Conservation (phyloP, 1,140 invertebrate genomes). For the Drosophila gunungcola region DNA sequence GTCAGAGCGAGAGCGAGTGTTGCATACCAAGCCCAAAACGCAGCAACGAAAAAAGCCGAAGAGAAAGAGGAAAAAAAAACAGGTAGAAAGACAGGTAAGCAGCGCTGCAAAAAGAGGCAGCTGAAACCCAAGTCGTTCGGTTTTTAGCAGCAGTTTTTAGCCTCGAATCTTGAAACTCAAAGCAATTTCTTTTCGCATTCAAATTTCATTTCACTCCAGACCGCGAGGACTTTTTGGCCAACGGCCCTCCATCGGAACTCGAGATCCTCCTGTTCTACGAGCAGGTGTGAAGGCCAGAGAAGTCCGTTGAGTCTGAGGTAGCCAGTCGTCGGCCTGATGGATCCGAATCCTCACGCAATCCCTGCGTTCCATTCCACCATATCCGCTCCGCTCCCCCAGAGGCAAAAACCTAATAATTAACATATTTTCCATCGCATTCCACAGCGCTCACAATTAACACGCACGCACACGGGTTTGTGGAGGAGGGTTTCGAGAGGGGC, state of each 20-base stretch:
- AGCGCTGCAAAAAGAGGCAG: constrained; percentile 50
- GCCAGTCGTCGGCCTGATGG: constrained; percentile 31
- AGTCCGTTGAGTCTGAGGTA: constrained; percentile 13
- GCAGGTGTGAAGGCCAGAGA: constrained; percentile 65
- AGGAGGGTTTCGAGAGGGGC: constrained; percentile 11
- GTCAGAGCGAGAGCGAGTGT: constrained; percentile 29
- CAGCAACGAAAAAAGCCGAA: constrained; percentile 39
- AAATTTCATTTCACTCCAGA: constrained; percentile 59
- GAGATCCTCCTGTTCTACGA: constrained; percentile 8
- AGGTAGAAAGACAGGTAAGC: constrained; percentile 69
- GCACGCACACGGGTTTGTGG: constrained; percentile 56
- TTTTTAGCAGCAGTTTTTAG: constrained; percentile 28
- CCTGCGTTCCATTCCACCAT: constrained; percentile 13
- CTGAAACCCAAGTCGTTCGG: constrained; percentile 57
- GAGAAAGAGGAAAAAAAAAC: constrained; percentile 39
- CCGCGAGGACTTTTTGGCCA: constrained; percentile 7
- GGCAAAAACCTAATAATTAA: constrained; percentile 80
- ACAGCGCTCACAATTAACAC: constrained; percentile 82
- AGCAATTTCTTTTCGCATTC: constrained; percentile 72
- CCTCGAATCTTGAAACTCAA: constrained; percentile 37
- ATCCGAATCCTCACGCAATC: constrained; percentile 57
- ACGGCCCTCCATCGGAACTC: constrained; percentile 20
- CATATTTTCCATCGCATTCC: constrained; percentile 83
- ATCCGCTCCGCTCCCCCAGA: constrained; percentile 38
- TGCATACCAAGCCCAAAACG: constrained; percentile 67